A percentile compares a stretch with the other conserved stretches of the same genome.
These are phyloP conservation scores for Heteropelma amictum DNA, from an alignment of 2,888 invertebrate species.

Conservation along the genomic window DNA sequence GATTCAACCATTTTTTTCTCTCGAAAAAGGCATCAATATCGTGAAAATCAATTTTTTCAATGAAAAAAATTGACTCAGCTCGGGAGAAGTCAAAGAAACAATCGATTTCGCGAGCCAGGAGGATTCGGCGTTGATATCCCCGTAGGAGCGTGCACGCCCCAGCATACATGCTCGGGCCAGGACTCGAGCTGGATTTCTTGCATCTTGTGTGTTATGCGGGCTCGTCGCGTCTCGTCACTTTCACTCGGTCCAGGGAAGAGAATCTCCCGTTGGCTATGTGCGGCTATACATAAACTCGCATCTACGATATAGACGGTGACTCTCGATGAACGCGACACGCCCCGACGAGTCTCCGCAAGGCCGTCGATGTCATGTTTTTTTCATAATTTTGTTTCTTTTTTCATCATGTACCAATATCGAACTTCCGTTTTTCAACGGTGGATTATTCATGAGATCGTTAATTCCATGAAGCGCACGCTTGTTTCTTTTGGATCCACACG, in stretches of 20 bases:
- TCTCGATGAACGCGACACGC: slow-evolving; percentile 51
- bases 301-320: slow-evolving; percentile 18
- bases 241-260: slow-evolving; percentile 61
- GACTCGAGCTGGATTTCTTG: slow-evolving; percentile 42
- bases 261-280: slow-evolving; percentile 46
- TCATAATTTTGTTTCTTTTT: background rate
- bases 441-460: slow-evolving; percentile 37
- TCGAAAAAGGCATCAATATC: background rate
- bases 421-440: slow-evolving; percentile 23
- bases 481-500: too few relatives aligned
- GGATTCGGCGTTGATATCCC: background rate
- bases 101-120: background rate
- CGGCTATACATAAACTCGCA: slow-evolving; percentile 10
- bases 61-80: too few relatives aligned
- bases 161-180: slow-evolving; percentile 28
- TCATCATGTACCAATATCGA: slow-evolving; percentile 8
- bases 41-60: too few relatives aligned
- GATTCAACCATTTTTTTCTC: background rate
- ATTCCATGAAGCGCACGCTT: too few relatives aligned
- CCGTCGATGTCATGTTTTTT: slow-evolving; percentile 40
- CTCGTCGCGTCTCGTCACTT: slow-evolving; percentile 63
- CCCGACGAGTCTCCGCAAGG: slow-evolving; percentile 50
- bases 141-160: background rate
- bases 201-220: slow-evolving; percentile 38
- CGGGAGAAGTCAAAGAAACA: background rate